Percentiles rank a stretch among this genome's conserved stretches.
These are phyloP conservation scores for Pyrrhosoma nymphula DNA, from an alignment of 2,888 invertebrate genomes.

Conservation along the genomic window DNA sequence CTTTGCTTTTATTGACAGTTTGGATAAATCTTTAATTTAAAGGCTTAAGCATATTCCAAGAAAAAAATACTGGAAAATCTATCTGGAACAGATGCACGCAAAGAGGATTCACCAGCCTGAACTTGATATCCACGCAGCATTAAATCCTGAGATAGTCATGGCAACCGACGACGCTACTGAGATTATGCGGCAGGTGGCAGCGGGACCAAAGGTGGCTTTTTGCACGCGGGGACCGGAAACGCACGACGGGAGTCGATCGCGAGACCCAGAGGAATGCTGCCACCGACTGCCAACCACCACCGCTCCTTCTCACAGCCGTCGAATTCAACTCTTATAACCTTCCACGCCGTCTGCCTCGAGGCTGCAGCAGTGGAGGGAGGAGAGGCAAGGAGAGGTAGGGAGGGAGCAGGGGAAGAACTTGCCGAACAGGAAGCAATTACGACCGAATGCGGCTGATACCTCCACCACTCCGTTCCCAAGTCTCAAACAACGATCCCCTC, in stretches of 20 bases:
- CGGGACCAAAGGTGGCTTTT: neutral
- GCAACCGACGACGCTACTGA: neutral
- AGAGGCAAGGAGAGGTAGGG: neutral
- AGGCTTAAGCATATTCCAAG: neutral
- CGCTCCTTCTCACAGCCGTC: neutral
- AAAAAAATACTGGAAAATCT: neutral
- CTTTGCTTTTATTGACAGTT: too few species aligned
- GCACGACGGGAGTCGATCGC: conserved; percentile 59
- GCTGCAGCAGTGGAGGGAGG: neutral
- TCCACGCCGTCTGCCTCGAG: conserved; percentile 11
- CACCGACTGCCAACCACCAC: neutral
- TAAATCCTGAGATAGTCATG: neutral
- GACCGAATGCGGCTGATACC: conserved; percentile 1
- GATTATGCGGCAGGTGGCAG: conserved; percentile 1
- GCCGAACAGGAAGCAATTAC: conserved; percentile 67
- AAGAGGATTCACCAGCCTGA: neutral
- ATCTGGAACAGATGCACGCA: neutral
- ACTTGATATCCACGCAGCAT: neutral
- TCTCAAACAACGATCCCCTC: conserved; percentile 51
- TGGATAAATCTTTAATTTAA: too few species aligned
- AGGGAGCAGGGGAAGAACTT: neutral
- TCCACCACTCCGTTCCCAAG: conserved; percentile 6
- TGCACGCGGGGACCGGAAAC: conserved; percentile 43
- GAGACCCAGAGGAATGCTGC: conserved; percentile 65
- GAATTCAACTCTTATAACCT: neutral